Evolutionary conservation across 2,888 invertebrate species (phyloP), one percentile per base, ranked within the genome.

Genomic region (Philereme vetulata): DNA sequence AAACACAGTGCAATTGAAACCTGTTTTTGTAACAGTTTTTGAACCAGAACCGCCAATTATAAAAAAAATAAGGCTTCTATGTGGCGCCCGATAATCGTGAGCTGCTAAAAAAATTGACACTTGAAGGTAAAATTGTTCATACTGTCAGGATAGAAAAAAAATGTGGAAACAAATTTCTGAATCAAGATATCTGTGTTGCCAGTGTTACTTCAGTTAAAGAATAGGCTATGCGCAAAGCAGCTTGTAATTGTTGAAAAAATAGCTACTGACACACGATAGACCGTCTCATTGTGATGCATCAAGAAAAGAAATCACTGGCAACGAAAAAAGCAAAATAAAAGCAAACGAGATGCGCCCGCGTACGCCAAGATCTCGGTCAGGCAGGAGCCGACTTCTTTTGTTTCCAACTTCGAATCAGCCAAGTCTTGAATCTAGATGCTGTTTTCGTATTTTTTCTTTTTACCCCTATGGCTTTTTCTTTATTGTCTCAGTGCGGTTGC

Each of bases 391-490:
- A 88, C 81, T 90, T 81, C 91, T 90, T 92, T 92, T 91, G 90
- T 91, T 92, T 88, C 86, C 82, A 87, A 77, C 80, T 77, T 89
- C 85, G 91, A 90, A 91, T 91, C 91, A 90, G 89, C 90, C 90
- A 87, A 88, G 83, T 88, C 85, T 90, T 88, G 90, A 89, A 92
- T 92, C 92, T 91, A 90, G 91, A 92, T 92, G 85, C 86, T 88
- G 87, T 88, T 87, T 87, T 85, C 75, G 76, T 80, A 82, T 81
- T 84, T 85, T 81, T 72, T 74, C 73, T 77, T 82, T 85, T 88
- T 81, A 72, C 72, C 78, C 78, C 80, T 84, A 80, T 80, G 80
- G 84, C 85, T 85, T 90, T 90, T 90, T 90, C 88, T 89, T 90
- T 92, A 90, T 90, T 90, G 90, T 90, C 88, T 87, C 86, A 85